Conservation (phyloP, 2,797 vertebrate genomes). For the Pseudochirops cupreus region DNA sequence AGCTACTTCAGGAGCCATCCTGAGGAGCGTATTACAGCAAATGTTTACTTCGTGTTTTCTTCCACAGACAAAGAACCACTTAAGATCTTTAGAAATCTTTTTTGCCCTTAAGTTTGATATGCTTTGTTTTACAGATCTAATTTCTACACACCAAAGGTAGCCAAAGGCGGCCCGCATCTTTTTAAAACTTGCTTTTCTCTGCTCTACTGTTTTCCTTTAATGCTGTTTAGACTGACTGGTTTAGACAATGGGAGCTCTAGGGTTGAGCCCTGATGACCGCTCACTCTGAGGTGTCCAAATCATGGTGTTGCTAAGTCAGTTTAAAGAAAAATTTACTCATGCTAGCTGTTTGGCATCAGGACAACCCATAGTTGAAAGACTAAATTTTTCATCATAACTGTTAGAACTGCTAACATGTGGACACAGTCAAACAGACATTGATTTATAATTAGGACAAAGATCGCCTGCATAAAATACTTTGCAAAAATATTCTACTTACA, state of each 20-base stretch:
- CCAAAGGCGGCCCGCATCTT: background rate
- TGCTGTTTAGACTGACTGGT: background rate
- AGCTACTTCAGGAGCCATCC: conserved; percentile 99
- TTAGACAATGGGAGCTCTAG: background rate
- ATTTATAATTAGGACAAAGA: background rate
- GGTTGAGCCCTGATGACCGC: background rate
- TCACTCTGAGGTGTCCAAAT: background rate
- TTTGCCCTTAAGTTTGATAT: background rate
- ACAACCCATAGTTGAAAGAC: background rate
- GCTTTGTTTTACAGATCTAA: background rate
- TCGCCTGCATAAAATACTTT: background rate
- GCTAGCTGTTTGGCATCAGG: background rate
- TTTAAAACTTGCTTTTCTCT: background rate
- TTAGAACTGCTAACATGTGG: background rate
- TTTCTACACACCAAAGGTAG: background rate
- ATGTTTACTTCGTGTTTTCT: conserved; percentile 27
- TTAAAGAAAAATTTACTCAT: background rate
- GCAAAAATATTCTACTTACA: background rate
- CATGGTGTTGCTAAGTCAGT: background rate
- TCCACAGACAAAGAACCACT: background rate
- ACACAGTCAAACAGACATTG: background rate
- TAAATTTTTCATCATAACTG: background rate
- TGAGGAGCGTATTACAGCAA: conserved; percentile 73
- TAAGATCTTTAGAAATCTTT: background rate
- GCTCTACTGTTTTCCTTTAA: background rate